phyloP scores from a whole-genome alignment of 2,113 vertebrate species.

The Odontesthes bonariensis region DNA sequence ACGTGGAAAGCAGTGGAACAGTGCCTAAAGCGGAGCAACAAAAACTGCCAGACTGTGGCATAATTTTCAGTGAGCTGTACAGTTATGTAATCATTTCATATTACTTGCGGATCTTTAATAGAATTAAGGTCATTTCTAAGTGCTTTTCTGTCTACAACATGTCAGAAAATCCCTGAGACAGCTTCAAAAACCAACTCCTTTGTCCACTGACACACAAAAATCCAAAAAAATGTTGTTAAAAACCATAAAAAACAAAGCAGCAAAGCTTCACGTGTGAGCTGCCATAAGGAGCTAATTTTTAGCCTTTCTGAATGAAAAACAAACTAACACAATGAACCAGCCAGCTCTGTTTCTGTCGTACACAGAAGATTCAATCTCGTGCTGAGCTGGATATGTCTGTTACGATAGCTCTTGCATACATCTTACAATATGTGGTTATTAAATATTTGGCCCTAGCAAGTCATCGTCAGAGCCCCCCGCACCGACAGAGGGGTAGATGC shows the following conservation, averaged over 20 bases:
- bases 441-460: not conserved
- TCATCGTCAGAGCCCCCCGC: too few species aligned
- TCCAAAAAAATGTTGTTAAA: not conserved
- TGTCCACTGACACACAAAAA: not conserved
- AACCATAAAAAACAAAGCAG: not conserved
- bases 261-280: not conserved
- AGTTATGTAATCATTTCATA: not conserved
- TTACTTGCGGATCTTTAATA: not conserved
- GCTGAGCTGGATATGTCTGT: not conserved
- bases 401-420: not conserved
- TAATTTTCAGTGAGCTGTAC: not conserved
- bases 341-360: too few species aligned
- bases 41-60: not conserved
- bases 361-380: not conserved
- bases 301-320: not conserved
- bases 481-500: slow-evolving; percentile 30
- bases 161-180: not conserved
- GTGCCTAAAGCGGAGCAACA: not conserved
- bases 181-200: not conserved
- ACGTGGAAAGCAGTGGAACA: not conserved
- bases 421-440: too few species aligned
- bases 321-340: not conserved
- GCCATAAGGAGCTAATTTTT: not conserved
- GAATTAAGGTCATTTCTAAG: not conserved
- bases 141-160: too few species aligned